A percentile compares a stretch with the other conserved stretches of the same genome.
phyloP scores from a whole-genome alignment of 2,888 invertebrate species.

The Drosophila cracens region DNA sequence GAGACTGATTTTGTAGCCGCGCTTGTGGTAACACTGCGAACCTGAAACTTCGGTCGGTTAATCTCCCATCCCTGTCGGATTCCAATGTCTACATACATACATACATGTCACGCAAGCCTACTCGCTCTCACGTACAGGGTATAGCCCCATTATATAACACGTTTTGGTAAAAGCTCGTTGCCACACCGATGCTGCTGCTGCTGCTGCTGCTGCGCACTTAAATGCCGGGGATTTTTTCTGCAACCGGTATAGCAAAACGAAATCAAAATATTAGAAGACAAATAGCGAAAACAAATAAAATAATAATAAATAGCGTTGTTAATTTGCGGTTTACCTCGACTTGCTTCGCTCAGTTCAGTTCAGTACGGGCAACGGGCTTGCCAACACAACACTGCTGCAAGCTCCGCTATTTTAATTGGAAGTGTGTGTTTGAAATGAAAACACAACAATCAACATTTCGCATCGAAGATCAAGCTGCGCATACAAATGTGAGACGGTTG shows the following conservation, averaged over 20 bases:
- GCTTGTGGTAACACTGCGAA: no score
- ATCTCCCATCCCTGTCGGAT: no score
- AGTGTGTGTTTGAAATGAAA: slow-evolving; percentile 17
- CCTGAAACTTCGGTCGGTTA: no score
- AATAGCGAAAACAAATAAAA: slow-evolving; percentile 25
- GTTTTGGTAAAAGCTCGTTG: slow-evolving; percentile 29
- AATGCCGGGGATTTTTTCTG: slow-evolving; percentile 56
- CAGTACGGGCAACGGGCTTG: slow-evolving; percentile 44
- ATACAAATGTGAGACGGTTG: slow-evolving; percentile 24
- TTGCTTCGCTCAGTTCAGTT: slow-evolving; percentile 45
- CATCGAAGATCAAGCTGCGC: slow-evolving; percentile 26
- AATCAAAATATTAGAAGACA: slow-evolving; percentile 10
- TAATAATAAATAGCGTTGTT: slow-evolving; percentile 12
- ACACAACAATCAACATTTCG: neutral
- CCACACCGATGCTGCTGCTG: slow-evolving; percentile 33
- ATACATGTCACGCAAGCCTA: neutral
- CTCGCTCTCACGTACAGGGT: neutral
- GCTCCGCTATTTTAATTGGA: slow-evolving; percentile 3
- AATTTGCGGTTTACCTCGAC: slow-evolving; percentile 42
- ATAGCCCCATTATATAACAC: neutral
- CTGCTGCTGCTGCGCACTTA: slow-evolving; percentile 47
- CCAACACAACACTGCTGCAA: slow-evolving; percentile 29
- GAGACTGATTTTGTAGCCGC: no score
- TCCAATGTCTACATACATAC: neutral
- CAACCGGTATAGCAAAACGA: slow-evolving; percentile 5